Evolutionary conservation across 2,888 invertebrate genomes (phyloP).

Genomic region (Drosophila hamatofila): DNA sequence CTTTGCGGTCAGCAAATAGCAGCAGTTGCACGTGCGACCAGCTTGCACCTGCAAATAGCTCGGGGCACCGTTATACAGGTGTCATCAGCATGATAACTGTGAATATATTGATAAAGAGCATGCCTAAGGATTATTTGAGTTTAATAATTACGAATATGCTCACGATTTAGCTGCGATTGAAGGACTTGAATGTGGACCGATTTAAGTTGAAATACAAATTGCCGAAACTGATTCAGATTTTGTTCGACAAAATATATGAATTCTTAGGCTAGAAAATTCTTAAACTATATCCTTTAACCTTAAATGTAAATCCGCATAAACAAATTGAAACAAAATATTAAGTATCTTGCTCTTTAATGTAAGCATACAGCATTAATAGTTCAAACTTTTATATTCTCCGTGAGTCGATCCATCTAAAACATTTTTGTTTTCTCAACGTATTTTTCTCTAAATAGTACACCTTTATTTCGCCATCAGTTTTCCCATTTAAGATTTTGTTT

Average conservation of each 20-base stretch:
- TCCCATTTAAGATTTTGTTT: too few relatives aligned
- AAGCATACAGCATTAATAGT: too few relatives aligned
- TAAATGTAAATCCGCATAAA: too few relatives aligned
- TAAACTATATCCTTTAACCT: too few relatives aligned
- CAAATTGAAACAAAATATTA: too few relatives aligned
- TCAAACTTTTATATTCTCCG: too few relatives aligned
- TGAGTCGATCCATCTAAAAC: too few relatives aligned
- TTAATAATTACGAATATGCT: neutral
- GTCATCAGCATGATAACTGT: slow-evolving; percentile 12
- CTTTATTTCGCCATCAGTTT: too few relatives aligned
- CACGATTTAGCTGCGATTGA: neutral
- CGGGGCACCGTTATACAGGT: slow-evolving; percentile 28
- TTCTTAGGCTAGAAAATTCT: too few relatives aligned
- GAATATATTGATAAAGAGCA: slow-evolving; percentile 7
- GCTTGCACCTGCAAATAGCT: neutral
- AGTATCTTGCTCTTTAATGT: too few relatives aligned
- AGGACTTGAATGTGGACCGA: neutral
- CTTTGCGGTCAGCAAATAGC: slow-evolving; percentile 61
- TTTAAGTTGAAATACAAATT: neutral
- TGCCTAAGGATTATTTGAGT: slow-evolving; percentile 6
- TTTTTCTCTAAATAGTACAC: too few relatives aligned
- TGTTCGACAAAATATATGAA: neutral
- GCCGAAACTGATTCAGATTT: neutral
- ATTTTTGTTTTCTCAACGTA: too few relatives aligned
- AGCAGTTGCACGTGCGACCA: slow-evolving; percentile 1